Conservation (phyloP, 2,888 invertebrate genomes). For the Campoplex capitator region DNA sequence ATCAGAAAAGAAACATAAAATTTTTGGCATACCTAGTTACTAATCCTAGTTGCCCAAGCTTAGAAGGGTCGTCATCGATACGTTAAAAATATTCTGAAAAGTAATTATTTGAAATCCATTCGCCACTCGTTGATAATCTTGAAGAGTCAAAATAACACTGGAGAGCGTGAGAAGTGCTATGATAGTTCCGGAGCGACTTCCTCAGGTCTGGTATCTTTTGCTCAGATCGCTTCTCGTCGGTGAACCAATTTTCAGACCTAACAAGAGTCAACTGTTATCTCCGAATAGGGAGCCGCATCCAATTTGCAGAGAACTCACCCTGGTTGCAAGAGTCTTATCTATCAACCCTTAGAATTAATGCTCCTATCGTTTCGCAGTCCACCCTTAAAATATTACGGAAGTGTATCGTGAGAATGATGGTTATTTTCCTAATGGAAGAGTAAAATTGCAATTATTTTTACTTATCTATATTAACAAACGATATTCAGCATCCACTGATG, state of each 20-base stretch:
- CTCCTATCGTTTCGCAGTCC: not conserved
- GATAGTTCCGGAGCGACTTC: not conserved
- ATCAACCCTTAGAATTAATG: conserved; percentile 8
- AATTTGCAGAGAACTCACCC: conserved; percentile 10
- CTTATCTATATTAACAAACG: no score
- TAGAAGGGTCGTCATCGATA: not conserved
- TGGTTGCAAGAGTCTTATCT: conserved; percentile 15
- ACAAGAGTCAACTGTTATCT: conserved; percentile 17
- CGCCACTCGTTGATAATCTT: not conserved
- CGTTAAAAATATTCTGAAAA: not conserved
- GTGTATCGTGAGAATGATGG: not conserved
- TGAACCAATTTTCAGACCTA: conserved; percentile 18
- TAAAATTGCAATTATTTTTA: not conserved
- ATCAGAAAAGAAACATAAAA: not conserved
- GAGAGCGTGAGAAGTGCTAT: not conserved
- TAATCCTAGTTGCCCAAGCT: no score
- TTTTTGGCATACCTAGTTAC: not conserved
- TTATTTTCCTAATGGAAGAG: not conserved
- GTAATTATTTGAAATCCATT: not conserved
- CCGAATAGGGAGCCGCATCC: conserved; percentile 7
- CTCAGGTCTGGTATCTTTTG: conserved; percentile 1
- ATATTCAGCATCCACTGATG: no score
- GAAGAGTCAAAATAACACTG: not conserved
- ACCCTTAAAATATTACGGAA: not conserved
- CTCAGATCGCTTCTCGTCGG: not conserved